Conservation (phyloP, 2,797 vertebrate species). For the Mormyrops boulengeri region DNA sequence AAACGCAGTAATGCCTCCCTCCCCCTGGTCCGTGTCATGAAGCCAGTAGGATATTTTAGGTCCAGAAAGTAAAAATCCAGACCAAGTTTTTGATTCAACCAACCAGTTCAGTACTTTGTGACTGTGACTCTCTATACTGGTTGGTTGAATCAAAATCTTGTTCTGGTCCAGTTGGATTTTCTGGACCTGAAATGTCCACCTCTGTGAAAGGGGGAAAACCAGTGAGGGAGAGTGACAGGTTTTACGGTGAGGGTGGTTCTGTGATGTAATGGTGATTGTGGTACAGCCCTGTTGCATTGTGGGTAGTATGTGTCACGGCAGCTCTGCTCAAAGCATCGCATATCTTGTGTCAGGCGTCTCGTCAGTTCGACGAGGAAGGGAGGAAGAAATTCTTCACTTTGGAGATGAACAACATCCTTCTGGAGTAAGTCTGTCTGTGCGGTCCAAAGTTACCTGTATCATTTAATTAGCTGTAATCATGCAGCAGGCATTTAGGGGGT, state of each 20-base stretch:
- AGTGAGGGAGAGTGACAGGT: not conserved
- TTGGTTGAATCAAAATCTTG: not conserved
- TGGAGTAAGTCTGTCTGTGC: constrained; percentile 76
- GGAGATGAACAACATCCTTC: constrained; percentile 98
- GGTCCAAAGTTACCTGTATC: not conserved
- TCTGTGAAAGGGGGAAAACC: not conserved
- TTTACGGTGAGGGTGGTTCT: not conserved
- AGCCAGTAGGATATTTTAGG: not conserved
- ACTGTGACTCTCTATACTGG: not conserved
- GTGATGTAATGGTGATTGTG: not conserved
- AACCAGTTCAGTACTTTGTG: not conserved
- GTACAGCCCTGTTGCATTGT: not conserved
- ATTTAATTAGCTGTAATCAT: not conserved
- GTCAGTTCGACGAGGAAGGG: constrained; percentile 92
- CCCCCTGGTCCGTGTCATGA: not conserved
- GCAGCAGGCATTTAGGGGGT: not conserved
- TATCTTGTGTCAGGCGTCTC: constrained; percentile 73
- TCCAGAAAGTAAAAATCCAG: not conserved
- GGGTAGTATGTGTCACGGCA: not conserved
- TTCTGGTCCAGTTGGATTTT: not conserved
- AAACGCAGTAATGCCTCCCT: not conserved
- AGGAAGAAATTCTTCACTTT: constrained; percentile 98
- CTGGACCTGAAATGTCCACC: not conserved
- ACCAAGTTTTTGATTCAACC: not conserved
- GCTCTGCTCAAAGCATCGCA: not conserved